These are phyloP conservation scores for Delphinus delphis DNA, from an alignment of 2,113 vertebrate genomes.

Conservation along the genomic window DNA sequence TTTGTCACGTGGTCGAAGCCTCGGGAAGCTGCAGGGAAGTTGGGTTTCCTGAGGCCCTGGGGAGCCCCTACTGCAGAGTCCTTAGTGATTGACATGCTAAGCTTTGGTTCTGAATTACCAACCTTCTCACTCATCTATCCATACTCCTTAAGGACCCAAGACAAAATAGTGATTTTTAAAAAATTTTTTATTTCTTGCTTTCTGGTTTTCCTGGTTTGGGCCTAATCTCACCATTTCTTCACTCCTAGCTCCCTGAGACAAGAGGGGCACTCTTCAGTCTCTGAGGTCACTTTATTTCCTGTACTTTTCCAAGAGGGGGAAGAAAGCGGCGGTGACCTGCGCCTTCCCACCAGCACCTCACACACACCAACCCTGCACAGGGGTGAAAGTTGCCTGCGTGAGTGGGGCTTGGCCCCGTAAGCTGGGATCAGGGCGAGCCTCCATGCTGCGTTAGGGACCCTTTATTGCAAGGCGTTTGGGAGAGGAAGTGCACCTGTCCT, in stretches of 20 bases:
- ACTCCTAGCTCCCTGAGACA: background rate
- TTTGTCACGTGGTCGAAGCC: background rate
- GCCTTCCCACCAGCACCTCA: background rate
- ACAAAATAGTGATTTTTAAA: background rate
- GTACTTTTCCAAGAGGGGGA: background rate
- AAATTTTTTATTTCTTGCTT: background rate
- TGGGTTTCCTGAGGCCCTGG: background rate
- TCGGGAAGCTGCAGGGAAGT: conserved; percentile 24
- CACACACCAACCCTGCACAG: too few relatives aligned
- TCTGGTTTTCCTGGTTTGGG: conserved; percentile 4
- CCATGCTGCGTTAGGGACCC: background rate
- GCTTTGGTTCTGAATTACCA: background rate
- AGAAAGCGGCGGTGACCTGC: background rate
- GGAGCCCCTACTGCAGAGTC: background rate
- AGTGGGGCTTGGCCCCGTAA: background rate
- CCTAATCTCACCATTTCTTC: background rate
- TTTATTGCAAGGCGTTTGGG: background rate
- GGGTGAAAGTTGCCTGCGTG: background rate
- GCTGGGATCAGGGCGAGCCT: background rate
- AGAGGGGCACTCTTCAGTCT: background rate
- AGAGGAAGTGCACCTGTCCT: background rate
- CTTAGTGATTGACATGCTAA: background rate
- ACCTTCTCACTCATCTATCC: background rate
- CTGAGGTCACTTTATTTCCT: background rate
- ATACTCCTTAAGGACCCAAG: background rate